Evolutionary conservation across 1,140 invertebrate species (phyloP).

Genomic region (Rhopalosiphum maidis): DNA sequence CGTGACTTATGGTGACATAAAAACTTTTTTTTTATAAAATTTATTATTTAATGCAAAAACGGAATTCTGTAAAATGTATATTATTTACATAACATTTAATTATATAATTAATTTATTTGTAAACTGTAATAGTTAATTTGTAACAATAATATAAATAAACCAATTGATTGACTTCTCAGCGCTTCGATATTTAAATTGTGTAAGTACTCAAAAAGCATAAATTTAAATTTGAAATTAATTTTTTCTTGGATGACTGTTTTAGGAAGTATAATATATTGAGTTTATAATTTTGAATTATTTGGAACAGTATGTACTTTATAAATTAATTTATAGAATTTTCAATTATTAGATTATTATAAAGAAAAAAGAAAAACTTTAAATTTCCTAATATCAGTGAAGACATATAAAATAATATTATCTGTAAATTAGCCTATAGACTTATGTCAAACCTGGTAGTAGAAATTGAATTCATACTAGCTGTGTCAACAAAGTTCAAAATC

Average conservation of each 20-base stretch:
- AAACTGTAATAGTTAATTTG: background rate
- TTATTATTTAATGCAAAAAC: background rate
- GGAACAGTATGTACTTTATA: background rate
- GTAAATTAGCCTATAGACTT: background rate
- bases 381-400: background rate
- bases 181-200: background rate
- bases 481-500: background rate
- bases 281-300: background rate
- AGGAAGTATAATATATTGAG: background rate
- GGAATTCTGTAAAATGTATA: background rate
- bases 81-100: background rate
- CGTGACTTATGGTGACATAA: background rate
- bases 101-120: background rate
- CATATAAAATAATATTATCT: background rate
- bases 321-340: background rate
- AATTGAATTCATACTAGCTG: background rate
- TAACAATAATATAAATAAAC: background rate
- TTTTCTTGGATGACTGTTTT: background rate
- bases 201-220: background rate
- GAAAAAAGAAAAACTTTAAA: background rate
- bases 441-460: background rate
- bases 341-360: background rate
- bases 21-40: background rate
- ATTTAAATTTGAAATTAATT: background rate
- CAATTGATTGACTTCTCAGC: background rate